Base-by-base conservation (phyloP, 2,113 vertebrate species). In the Ageneiosus marmoratus region DNA sequence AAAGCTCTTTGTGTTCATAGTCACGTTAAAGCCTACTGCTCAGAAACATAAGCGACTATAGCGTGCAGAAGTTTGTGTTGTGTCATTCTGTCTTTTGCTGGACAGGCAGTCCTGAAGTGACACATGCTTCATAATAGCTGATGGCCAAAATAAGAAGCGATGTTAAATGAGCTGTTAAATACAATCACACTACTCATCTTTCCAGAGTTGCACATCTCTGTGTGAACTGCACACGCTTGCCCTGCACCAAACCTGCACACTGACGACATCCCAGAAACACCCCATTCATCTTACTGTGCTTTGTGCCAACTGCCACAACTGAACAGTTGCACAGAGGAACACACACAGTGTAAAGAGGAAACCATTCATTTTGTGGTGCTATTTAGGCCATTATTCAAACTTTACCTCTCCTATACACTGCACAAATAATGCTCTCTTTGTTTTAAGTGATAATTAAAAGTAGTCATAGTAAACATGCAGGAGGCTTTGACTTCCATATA, bases 81-180 rank as follows among this genome's bases (percentile, higher is more conserved):
- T 13, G 13, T 60, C 55, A 37, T 41, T 72, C 50, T 29, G 51
- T 53, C 63, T 41, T 48, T 77, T 24, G 69, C 27, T 46, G 15
- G 51, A 29, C 58, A 44, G 32, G 85, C 34, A 55, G 51, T 55
- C 41, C 82, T 80, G 84, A 74, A 51, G 72, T 62, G 48, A 56
- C 73, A 18, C 41, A 72, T 6, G 84, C 58, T 55, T 16, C 72
- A 37, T 84, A 87, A 83, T 53, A 85, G 75, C 62, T 34, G 85
- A 87, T 82, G 80, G 75, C 73, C 34, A 32, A 84, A 50, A 46
- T 83, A 85, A 85, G 84, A 46, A 75, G 50, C 74, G 88, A 87
- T 88, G 87, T 86, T 86, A 86, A 91, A 93, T 89, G 85, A 89
- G 87, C 90, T 87, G 86, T 88, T 88, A 82, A 88, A 87, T 84